These are phyloP conservation scores for Ptilorrhoa leucosticta DNA, from an alignment of 2,113 vertebrate species.

Conservation along the genomic window DNA sequence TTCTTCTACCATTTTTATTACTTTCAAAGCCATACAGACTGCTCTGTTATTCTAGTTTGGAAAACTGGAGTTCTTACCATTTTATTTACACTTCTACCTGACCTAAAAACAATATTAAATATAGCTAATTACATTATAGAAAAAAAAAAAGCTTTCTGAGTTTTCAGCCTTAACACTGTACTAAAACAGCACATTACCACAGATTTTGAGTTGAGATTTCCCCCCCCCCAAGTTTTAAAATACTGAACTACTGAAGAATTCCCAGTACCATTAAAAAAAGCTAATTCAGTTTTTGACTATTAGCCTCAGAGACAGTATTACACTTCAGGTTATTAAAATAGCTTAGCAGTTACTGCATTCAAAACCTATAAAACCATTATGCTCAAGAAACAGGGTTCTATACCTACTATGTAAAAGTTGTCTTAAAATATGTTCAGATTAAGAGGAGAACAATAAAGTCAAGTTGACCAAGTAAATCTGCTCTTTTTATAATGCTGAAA, in stretches of 20 bases:
- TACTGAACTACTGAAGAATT: background rate
- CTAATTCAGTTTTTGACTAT: background rate
- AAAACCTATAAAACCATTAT: background rate
- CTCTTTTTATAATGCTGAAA: background rate
- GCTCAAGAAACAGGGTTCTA: background rate
- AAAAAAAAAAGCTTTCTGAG: too few species aligned
- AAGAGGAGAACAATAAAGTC: background rate
- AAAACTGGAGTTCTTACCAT: background rate
- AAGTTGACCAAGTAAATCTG: background rate
- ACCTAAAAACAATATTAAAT: background rate
- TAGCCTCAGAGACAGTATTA: background rate
- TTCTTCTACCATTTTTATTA: background rate
- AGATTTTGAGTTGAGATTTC: background rate
- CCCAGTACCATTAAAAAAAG: background rate
- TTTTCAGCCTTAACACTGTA: background rate
- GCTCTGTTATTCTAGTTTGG: background rate
- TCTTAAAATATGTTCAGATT: background rate
- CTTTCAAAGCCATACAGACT: background rate
- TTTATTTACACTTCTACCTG: background rate
- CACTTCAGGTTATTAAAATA: background rate
- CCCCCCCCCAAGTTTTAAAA: background rate
- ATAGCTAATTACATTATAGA: background rate
- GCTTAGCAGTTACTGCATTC: background rate
- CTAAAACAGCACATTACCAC: background rate
- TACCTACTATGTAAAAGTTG: background rate